These are phyloP conservation scores for Pristionchus entomophagus DNA, from an alignment of 2,888 invertebrate genomes.

Conservation along the genomic window DNA sequence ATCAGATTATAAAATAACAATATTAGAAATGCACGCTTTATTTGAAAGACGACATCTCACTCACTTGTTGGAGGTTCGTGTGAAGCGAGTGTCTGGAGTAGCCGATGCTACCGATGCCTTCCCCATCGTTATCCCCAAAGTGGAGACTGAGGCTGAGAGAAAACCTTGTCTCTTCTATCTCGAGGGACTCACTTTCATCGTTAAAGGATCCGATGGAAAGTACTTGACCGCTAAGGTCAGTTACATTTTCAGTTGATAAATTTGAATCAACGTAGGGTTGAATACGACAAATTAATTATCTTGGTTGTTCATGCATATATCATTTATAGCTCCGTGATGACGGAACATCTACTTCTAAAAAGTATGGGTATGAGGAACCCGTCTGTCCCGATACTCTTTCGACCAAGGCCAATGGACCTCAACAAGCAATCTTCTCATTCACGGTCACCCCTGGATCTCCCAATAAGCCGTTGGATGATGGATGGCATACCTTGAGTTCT, in stretches of 20 bases:
- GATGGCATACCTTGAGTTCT: background rate
- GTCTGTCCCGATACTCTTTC: background rate
- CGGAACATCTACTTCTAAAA: background rate
- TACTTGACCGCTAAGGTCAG: conserved; percentile 15
- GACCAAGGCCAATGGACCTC: background rate
- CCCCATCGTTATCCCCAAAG: conserved; percentile 40
- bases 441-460: background rate
- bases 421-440: conserved; percentile 8
- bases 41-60: no score
- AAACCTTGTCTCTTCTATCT: conserved; percentile 64
- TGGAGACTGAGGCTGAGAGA: background rate
- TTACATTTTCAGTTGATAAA: background rate
- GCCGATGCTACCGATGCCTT: background rate
- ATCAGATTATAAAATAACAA: no score
- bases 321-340: conserved; percentile 9
- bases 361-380: background rate
- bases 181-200: conserved; percentile 62
- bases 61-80: conserved; percentile 55
- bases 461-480: background rate
- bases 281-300: no score
- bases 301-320: no score
- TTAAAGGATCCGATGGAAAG: conserved; percentile 48
- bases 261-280: background rate
- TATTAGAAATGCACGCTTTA: no score
- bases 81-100: conserved; percentile 60